Evolutionary conservation across 2,113 vertebrate genomes (phyloP).

Genomic region (Catharus fuscescens): DNA sequence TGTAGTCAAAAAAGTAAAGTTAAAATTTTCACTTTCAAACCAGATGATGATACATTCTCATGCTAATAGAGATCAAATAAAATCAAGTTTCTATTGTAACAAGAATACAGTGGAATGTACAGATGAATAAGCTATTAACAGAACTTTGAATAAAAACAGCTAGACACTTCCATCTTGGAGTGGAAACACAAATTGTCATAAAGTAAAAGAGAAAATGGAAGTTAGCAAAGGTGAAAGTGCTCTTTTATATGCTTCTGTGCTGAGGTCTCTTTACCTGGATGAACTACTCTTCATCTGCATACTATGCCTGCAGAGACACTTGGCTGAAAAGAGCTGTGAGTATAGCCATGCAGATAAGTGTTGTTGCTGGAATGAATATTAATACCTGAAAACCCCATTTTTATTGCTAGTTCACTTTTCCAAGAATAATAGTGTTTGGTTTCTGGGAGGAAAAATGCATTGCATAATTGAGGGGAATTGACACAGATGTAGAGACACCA

Average conservation of each 20-base stretch:
- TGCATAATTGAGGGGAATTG: neutral
- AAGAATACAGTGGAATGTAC: neutral
- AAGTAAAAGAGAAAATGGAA: conserved; percentile 39
- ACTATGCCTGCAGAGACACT: conserved; percentile 2
- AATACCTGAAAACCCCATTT: neutral
- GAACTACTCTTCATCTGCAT: neutral
- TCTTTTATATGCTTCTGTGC: neutral
- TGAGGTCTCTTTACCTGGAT: neutral
- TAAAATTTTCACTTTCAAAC: neutral
- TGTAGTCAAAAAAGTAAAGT: neutral
- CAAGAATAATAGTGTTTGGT: neutral
- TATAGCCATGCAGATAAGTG: neutral
- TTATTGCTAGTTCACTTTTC: neutral
- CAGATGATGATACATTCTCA: neutral
- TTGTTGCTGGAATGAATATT: neutral
- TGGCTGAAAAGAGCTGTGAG: neutral
- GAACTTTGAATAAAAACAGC: conserved; percentile 18
- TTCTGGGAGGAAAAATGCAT: neutral
- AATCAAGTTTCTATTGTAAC: neutral
- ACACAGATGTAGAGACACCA: neutral
- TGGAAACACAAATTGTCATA: neutral
- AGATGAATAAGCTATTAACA: conserved; percentile 10
- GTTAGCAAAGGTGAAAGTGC: neutral
- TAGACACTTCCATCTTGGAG: neutral
- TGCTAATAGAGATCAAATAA: neutral